Evolutionary conservation across 2,888 invertebrate genomes (phyloP).

Genomic region (Aspidiotus rigidus): DNA sequence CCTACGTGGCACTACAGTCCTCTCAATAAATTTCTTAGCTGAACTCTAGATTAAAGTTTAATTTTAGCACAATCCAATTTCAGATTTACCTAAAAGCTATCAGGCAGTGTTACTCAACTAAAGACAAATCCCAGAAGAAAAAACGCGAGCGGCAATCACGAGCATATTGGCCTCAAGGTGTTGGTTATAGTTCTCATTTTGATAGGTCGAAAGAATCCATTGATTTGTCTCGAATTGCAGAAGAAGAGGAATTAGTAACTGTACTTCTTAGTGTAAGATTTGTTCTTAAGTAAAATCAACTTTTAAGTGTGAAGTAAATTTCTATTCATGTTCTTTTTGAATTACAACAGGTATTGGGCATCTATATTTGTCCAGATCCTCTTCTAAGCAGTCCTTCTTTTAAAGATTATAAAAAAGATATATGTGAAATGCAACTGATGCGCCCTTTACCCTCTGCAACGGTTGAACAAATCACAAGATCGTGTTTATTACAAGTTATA

Average conservation of each 20-base stretch:
- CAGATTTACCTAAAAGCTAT: not conserved
- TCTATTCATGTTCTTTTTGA: not conserved
- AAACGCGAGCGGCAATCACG: not conserved
- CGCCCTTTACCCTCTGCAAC: not conserved
- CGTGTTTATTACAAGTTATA: not conserved
- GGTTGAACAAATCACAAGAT: not conserved
- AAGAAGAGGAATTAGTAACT: not conserved
- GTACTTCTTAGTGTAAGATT: not conserved
- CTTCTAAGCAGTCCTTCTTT: not conserved
- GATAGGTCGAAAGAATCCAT: not conserved
- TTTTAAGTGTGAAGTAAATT: not conserved
- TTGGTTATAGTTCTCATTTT: not conserved
- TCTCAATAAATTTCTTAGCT: too few species aligned
- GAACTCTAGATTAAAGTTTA: too few species aligned
- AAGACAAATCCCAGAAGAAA: not conserved
- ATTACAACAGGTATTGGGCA: not conserved
- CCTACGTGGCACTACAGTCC: too few species aligned
- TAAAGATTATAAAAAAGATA: not conserved
- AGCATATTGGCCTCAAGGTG: not conserved
- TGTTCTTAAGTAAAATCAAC: not conserved
- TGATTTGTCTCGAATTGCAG: not conserved
- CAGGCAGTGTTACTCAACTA: not conserved
- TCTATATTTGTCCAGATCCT: not conserved
- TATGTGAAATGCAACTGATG: not conserved
- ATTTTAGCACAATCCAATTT: not conserved